phyloP scores from a whole-genome alignment of 2,888 invertebrate species.

The Pyrochroa serraticornis region DNA sequence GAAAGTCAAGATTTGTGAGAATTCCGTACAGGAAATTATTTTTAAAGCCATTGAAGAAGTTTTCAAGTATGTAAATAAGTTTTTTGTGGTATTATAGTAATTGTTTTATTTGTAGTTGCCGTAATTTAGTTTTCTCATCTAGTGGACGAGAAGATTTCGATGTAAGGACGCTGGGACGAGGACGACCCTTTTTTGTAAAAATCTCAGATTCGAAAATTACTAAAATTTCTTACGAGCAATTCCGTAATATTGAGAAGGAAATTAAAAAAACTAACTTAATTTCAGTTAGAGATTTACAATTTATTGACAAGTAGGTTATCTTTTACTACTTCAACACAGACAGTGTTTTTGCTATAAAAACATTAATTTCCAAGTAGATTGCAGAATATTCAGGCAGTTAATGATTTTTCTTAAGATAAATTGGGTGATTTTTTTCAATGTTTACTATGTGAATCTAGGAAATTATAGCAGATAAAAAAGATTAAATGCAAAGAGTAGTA shows the following conservation, averaged over 20 bases:
- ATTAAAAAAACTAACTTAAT: slow-evolving; percentile 64
- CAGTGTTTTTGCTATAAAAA: not conserved
- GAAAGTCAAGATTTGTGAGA: slow-evolving; percentile 77
- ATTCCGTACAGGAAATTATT: slow-evolving; percentile 92
- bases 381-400: too few relatives aligned
- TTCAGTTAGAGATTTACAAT: slow-evolving; percentile 68
- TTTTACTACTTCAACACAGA: not conserved
- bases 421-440: too few relatives aligned
- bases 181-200: slow-evolving; percentile 93
- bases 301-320: slow-evolving; percentile 62
- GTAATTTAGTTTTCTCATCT: slow-evolving; percentile 73
- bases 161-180: slow-evolving; percentile 89
- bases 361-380: too few relatives aligned
- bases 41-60: slow-evolving; percentile 68
- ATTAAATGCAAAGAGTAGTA: too few relatives aligned
- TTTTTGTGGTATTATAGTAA: slow-evolving; percentile 3
- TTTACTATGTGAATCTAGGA: too few relatives aligned
- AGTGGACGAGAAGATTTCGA: slow-evolving; percentile 98
- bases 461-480: too few relatives aligned
- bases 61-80: slow-evolving; percentile 62
- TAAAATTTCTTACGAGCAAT: slow-evolving; percentile 59
- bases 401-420: too few relatives aligned
- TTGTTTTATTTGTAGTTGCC: slow-evolving; percentile 18
- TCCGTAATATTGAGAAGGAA: slow-evolving; percentile 63
- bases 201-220: slow-evolving; percentile 70